Evolutionary conservation across 2,888 invertebrate genomes (phyloP), one percentile per base, ranked within the genome.

Genomic region (Sisyra nigra): DNA sequence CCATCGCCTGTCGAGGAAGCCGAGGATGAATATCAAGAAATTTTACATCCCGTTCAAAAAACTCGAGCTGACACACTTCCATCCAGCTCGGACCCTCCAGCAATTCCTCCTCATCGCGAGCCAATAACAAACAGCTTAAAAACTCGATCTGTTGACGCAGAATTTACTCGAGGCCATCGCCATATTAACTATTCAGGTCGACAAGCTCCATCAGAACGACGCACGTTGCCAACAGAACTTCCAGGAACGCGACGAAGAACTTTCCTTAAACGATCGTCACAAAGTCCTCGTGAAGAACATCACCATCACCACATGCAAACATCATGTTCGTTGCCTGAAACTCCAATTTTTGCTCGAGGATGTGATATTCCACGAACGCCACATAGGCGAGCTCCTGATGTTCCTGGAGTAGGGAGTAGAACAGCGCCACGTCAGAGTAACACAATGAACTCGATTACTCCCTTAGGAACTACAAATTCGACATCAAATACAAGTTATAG

Each of bases 271-370:
- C 56, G 68, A 4, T 57, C 65, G n/a, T 66, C 66, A 40, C 69
- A 69, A 48, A 69, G 68, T 49, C 67, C 71, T 4, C 68, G 72
- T 36, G 73, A 77, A 41, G 78, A 77, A 39, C 64, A 63, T 49
- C 71, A 72, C 48, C 17, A 13, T 5, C 57, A 40, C 24, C 65
- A 67, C 44, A 63, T 86, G 60, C 86, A 86, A 61, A 86, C 86
- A 3, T 86, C 86, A 1, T 86, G 85, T 51, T 86, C 86, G 54
- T 66, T 87, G 45, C 87, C 87, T n/a, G 87, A 87, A 65, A 87
- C 87, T 1, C 86, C 87, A 1, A 85, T 87, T 47, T 87, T 87
- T 60, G 83, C 85, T 3, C 70, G 87, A 50, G 84, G 84, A 44
- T 80, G 83, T 63, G 86, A 87, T 61, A 80, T 86, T 50, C 84